phyloP scores from a whole-genome alignment of 2,888 invertebrate genomes.

The Rhodophaea formosa region DNA sequence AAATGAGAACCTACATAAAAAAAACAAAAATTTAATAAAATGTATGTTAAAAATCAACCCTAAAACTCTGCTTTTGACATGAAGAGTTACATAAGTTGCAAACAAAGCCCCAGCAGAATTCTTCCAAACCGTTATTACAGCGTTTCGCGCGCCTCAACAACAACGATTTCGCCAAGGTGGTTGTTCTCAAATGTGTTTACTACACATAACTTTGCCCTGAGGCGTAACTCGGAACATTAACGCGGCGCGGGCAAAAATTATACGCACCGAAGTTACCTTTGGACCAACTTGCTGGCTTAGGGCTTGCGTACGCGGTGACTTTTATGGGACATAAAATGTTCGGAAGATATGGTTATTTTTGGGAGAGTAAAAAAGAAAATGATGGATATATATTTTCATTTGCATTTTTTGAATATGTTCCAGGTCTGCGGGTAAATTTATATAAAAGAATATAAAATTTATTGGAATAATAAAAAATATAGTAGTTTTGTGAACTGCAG shows the following conservation, averaged over 20 bases:
- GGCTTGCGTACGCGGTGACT: not conserved
- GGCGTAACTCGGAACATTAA: slow-evolving; percentile 12
- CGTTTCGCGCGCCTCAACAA: not conserved
- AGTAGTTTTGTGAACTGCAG: too few relatives aligned
- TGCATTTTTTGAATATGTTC: too few relatives aligned
- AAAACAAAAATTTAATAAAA: not conserved
- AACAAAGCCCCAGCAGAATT: not conserved
- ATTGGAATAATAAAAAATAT: too few relatives aligned
- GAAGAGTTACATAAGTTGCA: not conserved
- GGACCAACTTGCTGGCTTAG: slow-evolving; percentile 7
- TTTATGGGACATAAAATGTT: not conserved
- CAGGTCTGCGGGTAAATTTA: too few relatives aligned
- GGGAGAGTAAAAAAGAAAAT: not conserved
- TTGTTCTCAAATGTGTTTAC: slow-evolving; percentile 14
- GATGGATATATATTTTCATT: not conserved
- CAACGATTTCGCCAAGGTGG: slow-evolving; percentile 9
- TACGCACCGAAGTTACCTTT: slow-evolving; percentile 3
- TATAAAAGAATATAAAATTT: too few relatives aligned
- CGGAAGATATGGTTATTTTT: not conserved
- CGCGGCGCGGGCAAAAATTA: slow-evolving; percentile 13
- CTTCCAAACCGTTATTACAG: not conserved
- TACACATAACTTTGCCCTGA: slow-evolving; percentile 5
- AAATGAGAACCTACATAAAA: too few relatives aligned
- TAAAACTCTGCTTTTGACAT: not conserved
- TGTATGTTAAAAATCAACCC: not conserved